Evolutionary conservation across 2,888 invertebrate species (phyloP), one percentile per base, ranked within the genome.

Genomic region (Deilephila porcellus): DNA sequence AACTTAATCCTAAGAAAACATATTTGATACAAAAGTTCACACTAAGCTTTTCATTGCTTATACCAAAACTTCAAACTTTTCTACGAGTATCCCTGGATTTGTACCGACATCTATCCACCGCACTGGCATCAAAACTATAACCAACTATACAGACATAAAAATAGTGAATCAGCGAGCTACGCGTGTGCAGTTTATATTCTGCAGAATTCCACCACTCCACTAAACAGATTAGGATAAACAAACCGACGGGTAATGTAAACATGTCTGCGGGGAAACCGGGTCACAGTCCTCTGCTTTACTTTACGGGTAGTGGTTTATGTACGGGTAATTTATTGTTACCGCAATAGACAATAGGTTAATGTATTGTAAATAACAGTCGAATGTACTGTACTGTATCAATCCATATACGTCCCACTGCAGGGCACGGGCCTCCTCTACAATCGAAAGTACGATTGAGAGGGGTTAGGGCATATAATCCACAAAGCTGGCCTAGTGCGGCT

Each of bases 241-340:
- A 84, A 86, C 80, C 81, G 53, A 77, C 73, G 75, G 73, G 74
- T 78, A 82, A 82, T 79, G 78, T 87, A 85, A 85, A 86, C 87
- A 76, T 76, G 81, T 83, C 80, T 83, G 76, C 75, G 25, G 73
- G 53, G 73, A 85, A 72, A 82, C 77, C 83, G 79, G 89, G 89
- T 84, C 84, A 85, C 77, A 79, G 76, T 78, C 78, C 73, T 84
- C 85, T 86, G 85, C 71, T 83, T 81, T 79, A 56, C 71, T 80
- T 83, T 85, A 81, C 70, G 71, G 19, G 25, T 60, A 71, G 67
- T 63, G 70, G 73, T 73, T 73, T 64, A 67, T 59, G 37, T 73
- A 20, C 32, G 8, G 29, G 17, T 14, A 67, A 37, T 73, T 11
- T 32, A 59, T 73, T 67, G 59, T 67, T 64, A 67, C 6, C 6